A percentile compares a stretch with the other conserved stretches of the same genome.
Conservation (phyloP, 2,888 invertebrate genomes). For the Steinernema carpocapsae region DNA sequence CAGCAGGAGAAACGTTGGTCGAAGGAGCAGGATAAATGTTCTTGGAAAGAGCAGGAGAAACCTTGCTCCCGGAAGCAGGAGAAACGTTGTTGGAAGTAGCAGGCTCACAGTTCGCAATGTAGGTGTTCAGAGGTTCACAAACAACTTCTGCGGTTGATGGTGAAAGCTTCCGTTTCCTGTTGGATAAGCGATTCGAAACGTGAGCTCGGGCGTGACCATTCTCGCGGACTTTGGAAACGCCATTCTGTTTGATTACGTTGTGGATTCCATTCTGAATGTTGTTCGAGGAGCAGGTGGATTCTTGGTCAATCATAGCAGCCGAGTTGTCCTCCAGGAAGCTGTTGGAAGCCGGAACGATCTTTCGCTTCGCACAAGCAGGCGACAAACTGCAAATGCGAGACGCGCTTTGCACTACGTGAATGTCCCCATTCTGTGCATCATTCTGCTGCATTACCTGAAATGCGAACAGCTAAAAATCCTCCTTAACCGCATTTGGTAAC, state of each 20-base stretch:
- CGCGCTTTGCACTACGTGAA: not conserved
- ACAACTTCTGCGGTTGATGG: too few species aligned
- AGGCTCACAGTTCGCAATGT: too few species aligned
- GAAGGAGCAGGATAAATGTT: too few species aligned
- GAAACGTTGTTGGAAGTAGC: too few species aligned
- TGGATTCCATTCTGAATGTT: not conserved
- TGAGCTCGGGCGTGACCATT: not conserved
- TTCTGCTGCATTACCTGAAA: slow-evolving; percentile 21
- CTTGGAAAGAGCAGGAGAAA: too few species aligned
- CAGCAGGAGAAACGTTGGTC: too few species aligned
- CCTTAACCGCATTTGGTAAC: too few species aligned
- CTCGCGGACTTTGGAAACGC: not conserved
- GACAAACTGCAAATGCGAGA: not conserved
- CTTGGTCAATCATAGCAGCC: not conserved
- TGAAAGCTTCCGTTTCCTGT: too few species aligned
- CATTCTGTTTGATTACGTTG: not conserved
- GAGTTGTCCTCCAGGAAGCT: not conserved
- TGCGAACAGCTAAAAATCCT: too few species aligned
- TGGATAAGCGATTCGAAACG: too few species aligned
- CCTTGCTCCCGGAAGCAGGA: too few species aligned
- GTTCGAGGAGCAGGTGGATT: not conserved
- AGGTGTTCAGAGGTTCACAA: too few species aligned
- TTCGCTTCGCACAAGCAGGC: not conserved
- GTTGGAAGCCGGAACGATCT: not conserved
- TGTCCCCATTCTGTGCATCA: not conserved